These are phyloP conservation scores for Elgaria multicarinata DNA, from an alignment of 2,113 vertebrate genomes.

Conservation along the genomic window DNA sequence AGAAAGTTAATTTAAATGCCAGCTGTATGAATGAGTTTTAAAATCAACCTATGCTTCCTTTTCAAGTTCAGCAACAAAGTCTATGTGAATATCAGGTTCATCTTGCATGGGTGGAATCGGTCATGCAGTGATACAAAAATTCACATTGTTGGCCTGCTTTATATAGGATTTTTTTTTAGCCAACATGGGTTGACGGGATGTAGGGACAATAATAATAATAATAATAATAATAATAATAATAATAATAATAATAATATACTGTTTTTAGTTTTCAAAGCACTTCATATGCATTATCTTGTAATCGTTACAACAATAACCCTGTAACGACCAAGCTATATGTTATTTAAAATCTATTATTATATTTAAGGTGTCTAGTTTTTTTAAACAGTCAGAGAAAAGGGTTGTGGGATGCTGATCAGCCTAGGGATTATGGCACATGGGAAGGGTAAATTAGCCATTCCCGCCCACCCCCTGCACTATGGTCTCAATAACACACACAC, in stretches of 20 bases:
- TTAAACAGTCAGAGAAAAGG: no score
- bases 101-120: background rate
- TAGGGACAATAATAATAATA: background rate
- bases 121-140: background rate
- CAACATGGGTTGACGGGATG: background rate
- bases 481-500: no score
- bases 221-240: background rate
- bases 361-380: background rate
- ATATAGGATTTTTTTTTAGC: no score
- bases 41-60: conserved; percentile 46
- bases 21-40: conserved; percentile 37
- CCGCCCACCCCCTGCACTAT: no score
- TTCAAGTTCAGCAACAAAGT: conserved; percentile 51
- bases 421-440: no score
- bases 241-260: background rate
- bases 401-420: no score
- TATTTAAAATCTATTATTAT: background rate
- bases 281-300: background rate
- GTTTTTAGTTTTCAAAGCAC: background rate
- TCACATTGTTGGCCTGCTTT: background rate
- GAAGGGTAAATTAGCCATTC: no score
- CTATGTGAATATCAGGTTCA: background rate
- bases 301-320: background rate
- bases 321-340: background rate
- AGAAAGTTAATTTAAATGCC: conserved; percentile 52